Percentiles rank a stretch among this genome's conserved stretches.
Conservation (phyloP, 2,797 vertebrate genomes). For the Semotilus atromaculatus region DNA sequence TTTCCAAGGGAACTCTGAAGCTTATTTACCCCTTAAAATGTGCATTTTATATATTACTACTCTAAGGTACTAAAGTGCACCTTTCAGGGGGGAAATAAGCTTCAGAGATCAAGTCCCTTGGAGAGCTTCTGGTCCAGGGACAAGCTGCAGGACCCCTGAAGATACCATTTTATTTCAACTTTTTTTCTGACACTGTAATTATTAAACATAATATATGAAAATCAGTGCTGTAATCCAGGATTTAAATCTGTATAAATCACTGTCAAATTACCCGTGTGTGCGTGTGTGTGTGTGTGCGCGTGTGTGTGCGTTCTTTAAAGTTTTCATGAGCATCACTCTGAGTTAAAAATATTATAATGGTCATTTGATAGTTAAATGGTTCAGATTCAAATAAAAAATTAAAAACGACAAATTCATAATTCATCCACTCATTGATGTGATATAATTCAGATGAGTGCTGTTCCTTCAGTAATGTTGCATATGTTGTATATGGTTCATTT, state of each 20-base stretch:
- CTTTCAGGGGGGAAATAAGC: too few species aligned
- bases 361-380: not conserved
- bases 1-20: too few species aligned
- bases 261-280: too few species aligned
- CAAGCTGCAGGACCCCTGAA: not conserved
- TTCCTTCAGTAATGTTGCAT: not conserved
- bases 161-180: not conserved
- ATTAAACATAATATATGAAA: not conserved
- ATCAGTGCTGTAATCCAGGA: not conserved
- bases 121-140: not conserved
- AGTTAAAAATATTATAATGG: too few species aligned
- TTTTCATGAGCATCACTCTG: not conserved
- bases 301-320: not conserved
- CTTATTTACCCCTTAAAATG: too few species aligned
- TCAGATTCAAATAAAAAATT: not conserved
- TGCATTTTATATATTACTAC: too few species aligned
- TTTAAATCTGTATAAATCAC: not conserved
- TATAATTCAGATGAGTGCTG: not conserved
- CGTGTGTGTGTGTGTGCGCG: too few species aligned
- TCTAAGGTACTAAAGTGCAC: too few species aligned
- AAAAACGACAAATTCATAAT: not conserved
- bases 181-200: not conserved
- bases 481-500: not conserved
- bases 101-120: too few species aligned
- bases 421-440: not conserved